Evolutionary conservation across 2,888 invertebrate species (phyloP), one percentile per base, ranked within the genome.

Genomic region (Acanthosepion lycidas): DNA sequence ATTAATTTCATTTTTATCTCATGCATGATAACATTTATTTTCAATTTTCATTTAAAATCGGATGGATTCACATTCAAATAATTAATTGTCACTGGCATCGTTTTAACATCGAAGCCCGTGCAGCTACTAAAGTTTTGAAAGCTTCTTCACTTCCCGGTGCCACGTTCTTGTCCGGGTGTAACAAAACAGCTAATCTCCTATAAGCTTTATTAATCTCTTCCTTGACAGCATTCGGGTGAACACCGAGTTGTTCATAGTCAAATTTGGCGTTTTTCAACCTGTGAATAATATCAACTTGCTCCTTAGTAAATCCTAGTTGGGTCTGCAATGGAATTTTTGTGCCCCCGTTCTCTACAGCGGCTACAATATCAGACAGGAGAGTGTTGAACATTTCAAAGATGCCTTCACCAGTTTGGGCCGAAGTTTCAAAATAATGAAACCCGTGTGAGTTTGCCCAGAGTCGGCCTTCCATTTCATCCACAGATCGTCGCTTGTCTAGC

Each of bases 121-220:
- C 97, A 18, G 97, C 96, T 5, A 97, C 97, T 6, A 97, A 96
- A 28, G 97, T 95, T 96, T 98, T 97, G 96, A 97, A 97, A 18
- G 97, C 97, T 91, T 98, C 97, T 95, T 97, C 97, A 95, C 97
- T 97, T 9, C 97, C 97, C 8, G 97, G 97, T 0, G 97, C 97
- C 6, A 97, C 97, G 95, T 97, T 97, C 96, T 97, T 97, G 96
- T 97, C 97, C 0, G 97, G 97, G 95, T 97, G 97, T 26, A 97
- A 96, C 51, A 97, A 95, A 20, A 97, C 97, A 0, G 97, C 97
- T 64, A 98, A 96, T 94, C 96, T 96, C 94, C 97, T 96, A 96
- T 97, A 97, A 0, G 97, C 97, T 95, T 96, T 97, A 96, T 97
- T 97, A 20, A 97, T 97, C 94, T 98, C 97, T 93, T 97, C 97